Evolutionary conservation across 1,140 invertebrate genomes (phyloP).

Genomic region (Drosophila varians): DNA sequence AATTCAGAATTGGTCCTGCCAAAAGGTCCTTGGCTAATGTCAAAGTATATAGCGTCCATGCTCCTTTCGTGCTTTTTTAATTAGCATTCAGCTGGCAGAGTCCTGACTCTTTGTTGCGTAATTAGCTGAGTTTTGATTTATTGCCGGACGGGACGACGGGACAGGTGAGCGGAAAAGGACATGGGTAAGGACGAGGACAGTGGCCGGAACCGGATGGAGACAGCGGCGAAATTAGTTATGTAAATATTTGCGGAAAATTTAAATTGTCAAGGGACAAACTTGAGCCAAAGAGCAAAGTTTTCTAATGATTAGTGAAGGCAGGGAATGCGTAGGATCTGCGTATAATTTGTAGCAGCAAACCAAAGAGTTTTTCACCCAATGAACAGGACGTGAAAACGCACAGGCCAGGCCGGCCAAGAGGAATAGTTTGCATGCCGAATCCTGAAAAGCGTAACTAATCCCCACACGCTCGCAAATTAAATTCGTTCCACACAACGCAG

Average conservation of each 20-base stretch:
- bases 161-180: conserved; percentile 17
- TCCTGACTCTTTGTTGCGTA: conserved; percentile 76
- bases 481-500: conserved; percentile 47
- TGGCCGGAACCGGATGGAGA: neutral
- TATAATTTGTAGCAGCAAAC: conserved; percentile 16
- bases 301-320: conserved; percentile 24
- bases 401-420: conserved; percentile 6
- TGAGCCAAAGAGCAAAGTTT: conserved; percentile 53
- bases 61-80: conserved; percentile 28
- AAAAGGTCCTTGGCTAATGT: conserved; percentile 35
- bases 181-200: neutral
- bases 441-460: conserved; percentile 14
- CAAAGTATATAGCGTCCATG: conserved; percentile 16
- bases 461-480: conserved; percentile 49
- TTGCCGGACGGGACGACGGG: conserved; percentile 43
- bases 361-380: conserved; percentile 1
- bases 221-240: conserved; percentile 58
- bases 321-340: conserved; percentile 18
- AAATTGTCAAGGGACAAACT: conserved; percentile 65
- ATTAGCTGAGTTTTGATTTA: conserved; percentile 82
- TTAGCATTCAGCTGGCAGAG: conserved; percentile 72
- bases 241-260: conserved; percentile 76
- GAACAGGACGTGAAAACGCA: neutral
- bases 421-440: conserved; percentile 48
- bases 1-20: conserved; percentile 38